Evolutionary conservation across 2,113 vertebrate genomes (phyloP).

Genomic region (Thalassoma bifasciatum): DNA sequence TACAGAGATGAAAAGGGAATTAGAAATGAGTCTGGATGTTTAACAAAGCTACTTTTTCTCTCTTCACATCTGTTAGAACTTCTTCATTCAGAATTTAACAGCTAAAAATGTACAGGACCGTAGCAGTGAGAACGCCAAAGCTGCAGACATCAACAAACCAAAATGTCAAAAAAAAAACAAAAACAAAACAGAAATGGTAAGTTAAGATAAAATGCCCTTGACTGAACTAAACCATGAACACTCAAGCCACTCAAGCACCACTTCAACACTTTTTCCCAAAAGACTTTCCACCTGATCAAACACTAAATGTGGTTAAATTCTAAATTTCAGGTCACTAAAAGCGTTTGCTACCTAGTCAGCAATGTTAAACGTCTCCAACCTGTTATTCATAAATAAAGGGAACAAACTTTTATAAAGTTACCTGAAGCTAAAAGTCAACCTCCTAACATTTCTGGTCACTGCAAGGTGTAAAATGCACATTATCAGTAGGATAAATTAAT

Average conservation of each 20-base stretch:
- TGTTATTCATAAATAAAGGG: background rate
- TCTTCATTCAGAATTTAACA: too few species aligned
- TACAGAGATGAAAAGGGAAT: background rate
- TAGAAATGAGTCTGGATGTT: too few species aligned
- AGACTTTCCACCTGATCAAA: conserved; percentile 12
- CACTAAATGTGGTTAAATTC: conserved; percentile 38
- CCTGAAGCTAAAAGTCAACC: conserved; percentile 11
- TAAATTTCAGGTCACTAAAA: conserved; percentile 46
- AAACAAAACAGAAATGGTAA: too few species aligned
- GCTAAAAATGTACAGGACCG: background rate
- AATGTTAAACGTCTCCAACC: conserved; percentile 20
- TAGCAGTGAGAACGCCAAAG: conserved; percentile 8
- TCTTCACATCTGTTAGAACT: too few species aligned
- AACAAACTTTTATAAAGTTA: conserved; percentile 9
- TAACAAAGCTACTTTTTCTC: too few species aligned
- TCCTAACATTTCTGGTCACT: background rate
- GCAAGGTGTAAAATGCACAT: conserved; percentile 49
- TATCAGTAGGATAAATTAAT: background rate
- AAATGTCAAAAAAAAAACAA: background rate
- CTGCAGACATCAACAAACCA: conserved; percentile 3
- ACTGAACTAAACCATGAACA: conserved; percentile 12
- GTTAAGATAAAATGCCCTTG: conserved; percentile 5
- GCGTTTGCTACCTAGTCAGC: conserved; percentile 24
- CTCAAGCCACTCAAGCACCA: conserved; percentile 23
- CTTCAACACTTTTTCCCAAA: conserved; percentile 34